These are phyloP conservation scores for Holacanthella duospinosa DNA, from an alignment of 2,888 invertebrate species.

Conservation along the genomic window DNA sequence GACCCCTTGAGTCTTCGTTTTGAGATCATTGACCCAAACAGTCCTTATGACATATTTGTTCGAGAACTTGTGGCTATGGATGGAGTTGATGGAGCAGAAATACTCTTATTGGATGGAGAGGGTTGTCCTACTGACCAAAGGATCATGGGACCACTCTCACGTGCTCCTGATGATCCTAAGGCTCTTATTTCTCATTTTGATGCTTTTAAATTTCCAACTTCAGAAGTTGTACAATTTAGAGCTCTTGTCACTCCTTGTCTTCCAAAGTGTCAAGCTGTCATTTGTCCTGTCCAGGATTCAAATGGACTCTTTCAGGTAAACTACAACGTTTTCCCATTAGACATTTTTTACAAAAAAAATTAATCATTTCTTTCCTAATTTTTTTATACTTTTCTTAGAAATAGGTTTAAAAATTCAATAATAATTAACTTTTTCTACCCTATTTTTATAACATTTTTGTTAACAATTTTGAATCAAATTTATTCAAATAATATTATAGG, in stretches of 20 bases:
- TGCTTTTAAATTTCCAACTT: conserved; percentile 92
- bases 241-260: conserved; percentile 90
- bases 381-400: no score
- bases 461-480: no score
- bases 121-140: conserved; percentile 89
- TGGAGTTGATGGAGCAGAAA: conserved; percentile 83
- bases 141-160: conserved; percentile 85
- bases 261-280: conserved; percentile 83
- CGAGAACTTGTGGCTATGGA: conserved; percentile 89
- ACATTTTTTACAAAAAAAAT: no score
- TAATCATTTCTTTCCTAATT: no score
- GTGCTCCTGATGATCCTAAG: conserved; percentile 52
- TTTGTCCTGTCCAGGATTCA: conserved; percentile 72
- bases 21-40: conserved; percentile 83
- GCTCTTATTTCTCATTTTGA: conserved; percentile 76
- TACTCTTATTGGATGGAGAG: conserved; percentile 77
- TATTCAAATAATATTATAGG: no score
- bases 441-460: no score
- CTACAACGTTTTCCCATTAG: no score
- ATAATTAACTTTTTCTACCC: no score
- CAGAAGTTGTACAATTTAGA: conserved; percentile 87
- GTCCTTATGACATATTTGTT: conserved; percentile 90
- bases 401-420: no score
- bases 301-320: conserved; percentile 71
- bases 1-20: conserved; percentile 82